phyloP scores from a whole-genome alignment of 2,797 vertebrate species.

The Capromys pilorides region DNA sequence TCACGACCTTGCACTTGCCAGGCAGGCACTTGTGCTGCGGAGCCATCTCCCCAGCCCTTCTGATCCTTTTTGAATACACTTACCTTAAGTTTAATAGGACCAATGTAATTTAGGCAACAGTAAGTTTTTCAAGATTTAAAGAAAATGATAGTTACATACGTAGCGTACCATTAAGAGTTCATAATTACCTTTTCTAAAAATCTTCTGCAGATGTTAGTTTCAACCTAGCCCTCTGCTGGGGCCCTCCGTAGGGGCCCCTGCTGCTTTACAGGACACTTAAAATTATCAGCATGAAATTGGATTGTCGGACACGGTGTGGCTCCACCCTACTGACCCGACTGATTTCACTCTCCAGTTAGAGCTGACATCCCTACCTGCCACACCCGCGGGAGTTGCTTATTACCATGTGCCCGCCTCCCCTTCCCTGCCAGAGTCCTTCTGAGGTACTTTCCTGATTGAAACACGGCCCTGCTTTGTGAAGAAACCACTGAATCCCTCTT shows the following conservation, averaged over 20 bases:
- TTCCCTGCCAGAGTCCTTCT: not conserved
- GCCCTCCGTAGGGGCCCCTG: not conserved
- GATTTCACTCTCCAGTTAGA: not conserved
- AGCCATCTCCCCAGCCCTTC: too few species aligned
- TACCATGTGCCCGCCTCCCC: rapidly evolving
- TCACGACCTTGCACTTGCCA: too few species aligned
- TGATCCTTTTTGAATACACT: not conserved
- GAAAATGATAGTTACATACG: not conserved
- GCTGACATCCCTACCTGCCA: too few species aligned
- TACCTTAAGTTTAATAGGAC: not conserved
- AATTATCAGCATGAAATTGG: not conserved
- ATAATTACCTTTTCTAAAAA: conserved; percentile 13
- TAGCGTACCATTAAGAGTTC: not conserved
- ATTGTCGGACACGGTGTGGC: not conserved
- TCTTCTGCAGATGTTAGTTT: not conserved
- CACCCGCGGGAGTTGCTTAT: not conserved
- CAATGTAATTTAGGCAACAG: conserved; percentile 5
- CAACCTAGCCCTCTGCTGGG: not conserved
- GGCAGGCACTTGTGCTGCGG: too few species aligned
- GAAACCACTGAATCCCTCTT: not conserved
- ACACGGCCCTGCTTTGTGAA: not conserved
- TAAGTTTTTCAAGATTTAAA: conserved; percentile 40
- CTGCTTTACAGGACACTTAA: too few species aligned
- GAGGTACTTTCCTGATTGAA: not conserved
- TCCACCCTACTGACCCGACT: not conserved